Evolutionary conservation across 2,113 vertebrate species (phyloP).

Genomic region (Fulmarus glacialis): DNA sequence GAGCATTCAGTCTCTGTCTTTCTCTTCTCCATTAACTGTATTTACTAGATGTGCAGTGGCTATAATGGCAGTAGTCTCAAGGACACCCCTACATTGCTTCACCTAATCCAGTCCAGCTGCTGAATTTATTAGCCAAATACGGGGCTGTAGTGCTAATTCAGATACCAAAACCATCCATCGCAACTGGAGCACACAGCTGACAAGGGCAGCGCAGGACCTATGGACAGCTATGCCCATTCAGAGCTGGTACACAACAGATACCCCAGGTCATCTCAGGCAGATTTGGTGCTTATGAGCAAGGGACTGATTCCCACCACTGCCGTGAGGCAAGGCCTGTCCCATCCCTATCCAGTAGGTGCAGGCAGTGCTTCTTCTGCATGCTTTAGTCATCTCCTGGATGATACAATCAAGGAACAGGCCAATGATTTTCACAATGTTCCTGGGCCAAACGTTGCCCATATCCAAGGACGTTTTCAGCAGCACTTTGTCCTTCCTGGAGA

Average conservation of each 20-base stretch:
- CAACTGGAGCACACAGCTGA: not conserved
- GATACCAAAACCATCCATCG: not conserved
- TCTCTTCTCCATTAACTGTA: not conserved
- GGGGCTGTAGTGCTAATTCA: not conserved
- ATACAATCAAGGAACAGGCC: not conserved
- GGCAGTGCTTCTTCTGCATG: not conserved
- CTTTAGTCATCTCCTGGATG: not conserved
- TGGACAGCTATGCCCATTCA: not conserved
- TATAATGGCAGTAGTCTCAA: not conserved
- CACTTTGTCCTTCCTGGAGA: not conserved
- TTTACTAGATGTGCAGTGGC: not conserved
- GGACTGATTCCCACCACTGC: not conserved
- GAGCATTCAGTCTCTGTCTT: not conserved
- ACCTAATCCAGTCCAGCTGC: not conserved
- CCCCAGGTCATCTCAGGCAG: not conserved
- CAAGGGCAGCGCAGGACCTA: not conserved
- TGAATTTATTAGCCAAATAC: not conserved
- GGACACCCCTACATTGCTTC: not conserved
- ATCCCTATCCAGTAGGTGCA: not conserved
- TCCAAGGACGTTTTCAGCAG: not conserved
- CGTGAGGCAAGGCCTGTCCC: not conserved
- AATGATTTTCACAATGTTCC: not conserved
- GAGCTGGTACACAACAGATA: not conserved
- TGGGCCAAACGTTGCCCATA: not conserved
- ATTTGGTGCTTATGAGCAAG: not conserved